Conservation (phyloP, 2,888 invertebrate genomes). For the Lacanobia oleracea region DNA sequence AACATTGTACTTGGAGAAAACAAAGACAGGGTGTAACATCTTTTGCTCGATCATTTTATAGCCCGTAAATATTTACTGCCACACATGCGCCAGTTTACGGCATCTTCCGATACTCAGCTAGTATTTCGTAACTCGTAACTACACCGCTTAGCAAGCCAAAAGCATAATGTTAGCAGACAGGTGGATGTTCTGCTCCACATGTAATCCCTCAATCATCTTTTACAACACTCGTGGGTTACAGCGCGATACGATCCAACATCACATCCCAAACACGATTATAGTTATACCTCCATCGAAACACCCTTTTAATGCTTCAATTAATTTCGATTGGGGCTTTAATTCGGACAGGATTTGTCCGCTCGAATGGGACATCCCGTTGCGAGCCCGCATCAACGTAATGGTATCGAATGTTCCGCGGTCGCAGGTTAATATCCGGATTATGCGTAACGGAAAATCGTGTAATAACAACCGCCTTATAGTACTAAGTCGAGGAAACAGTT, state of each 20-base stretch:
- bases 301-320: conserved; percentile 78
- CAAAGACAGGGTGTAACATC: conserved; percentile 18
- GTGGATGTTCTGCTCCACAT: conserved; percentile 3
- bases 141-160: conserved; percentile 4
- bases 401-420: conserved; percentile 67
- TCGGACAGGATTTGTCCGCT: conserved; percentile 77
- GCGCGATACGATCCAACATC: conserved; percentile 47
- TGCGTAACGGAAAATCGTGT: conserved; percentile 62
- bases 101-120: conserved; percentile 27
- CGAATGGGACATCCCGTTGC: conserved; percentile 70
- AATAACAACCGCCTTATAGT: conserved; percentile 50
- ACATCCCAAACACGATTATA: conserved; percentile 62
- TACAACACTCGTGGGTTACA: conserved; percentile 44
- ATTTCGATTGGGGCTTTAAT: conserved; percentile 78
- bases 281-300: conserved; percentile 61
- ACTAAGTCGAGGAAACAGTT: conserved; percentile 68
- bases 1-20: neutral
- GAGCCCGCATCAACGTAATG: conserved; percentile 72
- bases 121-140: conserved; percentile 5
- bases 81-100: conserved; percentile 2
- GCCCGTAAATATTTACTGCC: conserved; percentile 28
- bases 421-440: conserved; percentile 68
- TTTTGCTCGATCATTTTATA: conserved; percentile 25
- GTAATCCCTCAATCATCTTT: conserved; percentile 33
- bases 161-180: conserved; percentile 1